Conservation (phyloP, 2,888 invertebrate species). For the Philopedon plagiatum region DNA sequence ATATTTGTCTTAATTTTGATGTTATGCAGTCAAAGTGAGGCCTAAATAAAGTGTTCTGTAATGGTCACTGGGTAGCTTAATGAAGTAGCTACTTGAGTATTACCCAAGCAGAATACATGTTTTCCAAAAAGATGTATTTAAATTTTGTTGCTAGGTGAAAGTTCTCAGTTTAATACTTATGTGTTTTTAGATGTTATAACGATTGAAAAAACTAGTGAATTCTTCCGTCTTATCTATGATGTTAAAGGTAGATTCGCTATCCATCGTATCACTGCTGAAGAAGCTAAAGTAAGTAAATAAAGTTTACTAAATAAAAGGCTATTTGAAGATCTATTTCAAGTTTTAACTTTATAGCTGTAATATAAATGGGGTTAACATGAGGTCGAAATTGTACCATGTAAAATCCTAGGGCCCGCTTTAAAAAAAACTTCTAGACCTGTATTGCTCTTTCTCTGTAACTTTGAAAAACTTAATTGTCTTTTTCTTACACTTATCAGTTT, state of each 20-base stretch:
- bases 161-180: not conserved
- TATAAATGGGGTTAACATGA: too few species aligned
- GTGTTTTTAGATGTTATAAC: slow-evolving; percentile 91
- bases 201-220: slow-evolving; percentile 98
- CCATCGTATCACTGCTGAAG: slow-evolving; percentile 96
- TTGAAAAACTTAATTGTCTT: too few species aligned
- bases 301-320: too few species aligned
- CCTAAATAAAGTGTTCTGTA: slow-evolving; percentile 66
- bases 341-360: too few species aligned
- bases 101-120: slow-evolving; percentile 70
- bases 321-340: too few species aligned
- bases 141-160: not conserved
- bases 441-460: too few species aligned
- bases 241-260: slow-evolving; percentile 98
- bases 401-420: too few species aligned
- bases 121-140: not conserved
- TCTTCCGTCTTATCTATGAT: slow-evolving; percentile 98
- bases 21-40: slow-evolving; percentile 68
- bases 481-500: too few species aligned
- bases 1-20: slow-evolving; percentile 53
- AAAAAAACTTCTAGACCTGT: too few species aligned
- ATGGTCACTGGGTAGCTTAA: slow-evolving; percentile 69
- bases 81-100: slow-evolving; percentile 66
- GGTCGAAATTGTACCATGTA: too few species aligned
- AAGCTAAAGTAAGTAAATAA: slow-evolving; percentile 88